Evolutionary conservation across 2,113 vertebrate genomes (phyloP).

Genomic region (Columba janthina): DNA sequence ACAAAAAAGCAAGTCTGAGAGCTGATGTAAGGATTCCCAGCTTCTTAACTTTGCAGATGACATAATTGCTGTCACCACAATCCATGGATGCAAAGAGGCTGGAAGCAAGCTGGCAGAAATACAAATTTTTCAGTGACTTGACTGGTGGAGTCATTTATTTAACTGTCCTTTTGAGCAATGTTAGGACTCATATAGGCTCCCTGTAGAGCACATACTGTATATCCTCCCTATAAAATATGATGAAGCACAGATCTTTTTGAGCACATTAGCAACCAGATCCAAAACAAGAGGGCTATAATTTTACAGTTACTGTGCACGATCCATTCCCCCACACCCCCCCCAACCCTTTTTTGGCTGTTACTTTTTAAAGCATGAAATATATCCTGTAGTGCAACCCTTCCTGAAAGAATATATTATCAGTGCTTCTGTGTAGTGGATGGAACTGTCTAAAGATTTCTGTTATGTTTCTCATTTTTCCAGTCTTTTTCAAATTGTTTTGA

Average conservation of each 20-base stretch:
- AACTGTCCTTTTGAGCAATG: slow-evolving; percentile 53
- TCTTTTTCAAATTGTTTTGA: slow-evolving; percentile 12
- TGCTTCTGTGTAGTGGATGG: not conserved
- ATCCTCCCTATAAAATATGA: slow-evolving; percentile 57
- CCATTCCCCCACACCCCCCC: not conserved
- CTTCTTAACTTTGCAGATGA: slow-evolving; percentile 51
- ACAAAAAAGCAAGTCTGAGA: slow-evolving; percentile 46
- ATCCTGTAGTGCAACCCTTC: slow-evolving; percentile 14
- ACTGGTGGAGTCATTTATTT: slow-evolving; percentile 63
- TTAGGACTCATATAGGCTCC: slow-evolving; percentile 9
- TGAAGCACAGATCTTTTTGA: slow-evolving; percentile 48
- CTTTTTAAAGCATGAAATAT: slow-evolving; percentile 40
- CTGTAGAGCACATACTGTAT: slow-evolving; percentile 38
- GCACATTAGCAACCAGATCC: slow-evolving; percentile 56
- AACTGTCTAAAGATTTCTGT: slow-evolving; percentile 21
- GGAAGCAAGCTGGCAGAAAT: slow-evolving; percentile 53
- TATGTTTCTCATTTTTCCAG: not conserved
- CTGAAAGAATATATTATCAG: slow-evolving; percentile 38
- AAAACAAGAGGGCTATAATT: slow-evolving; percentile 60
- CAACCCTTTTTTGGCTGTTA: slow-evolving; percentile 27
- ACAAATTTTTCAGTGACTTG: slow-evolving; percentile 49
- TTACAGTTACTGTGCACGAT: slow-evolving; percentile 34
- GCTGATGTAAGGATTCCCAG: slow-evolving; percentile 45
- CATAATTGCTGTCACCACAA: slow-evolving; percentile 64
- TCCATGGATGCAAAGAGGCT: slow-evolving; percentile 15